Evolutionary conservation across 1,140 invertebrate species (phyloP).

Genomic region (Drosophila azteca): DNA sequence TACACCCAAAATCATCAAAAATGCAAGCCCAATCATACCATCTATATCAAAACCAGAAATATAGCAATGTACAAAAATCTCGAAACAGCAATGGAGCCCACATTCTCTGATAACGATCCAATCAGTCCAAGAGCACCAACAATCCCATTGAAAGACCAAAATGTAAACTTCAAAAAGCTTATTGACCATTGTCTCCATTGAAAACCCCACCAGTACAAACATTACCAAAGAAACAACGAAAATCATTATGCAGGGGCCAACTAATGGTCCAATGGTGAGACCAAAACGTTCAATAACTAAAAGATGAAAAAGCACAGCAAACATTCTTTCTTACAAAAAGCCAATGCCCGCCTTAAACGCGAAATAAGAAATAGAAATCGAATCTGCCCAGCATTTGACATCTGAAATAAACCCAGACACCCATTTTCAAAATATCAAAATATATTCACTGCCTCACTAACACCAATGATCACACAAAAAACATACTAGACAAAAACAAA

Average conservation of each 20-base stretch:
- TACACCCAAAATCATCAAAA: too few species aligned
- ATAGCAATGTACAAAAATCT: too few species aligned
- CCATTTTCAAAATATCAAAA: slow-evolving; percentile 29
- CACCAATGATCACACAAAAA: slow-evolving; percentile 16
- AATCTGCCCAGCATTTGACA: slow-evolving; percentile 26
- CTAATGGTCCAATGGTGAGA: slow-evolving; percentile 22
- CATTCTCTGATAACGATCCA: too few species aligned
- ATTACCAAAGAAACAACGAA: slow-evolving; percentile 11
- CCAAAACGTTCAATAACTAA: slow-evolving; percentile 20
- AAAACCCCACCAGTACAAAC: slow-evolving; percentile 17
- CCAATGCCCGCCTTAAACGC: slow-evolving; percentile 20
- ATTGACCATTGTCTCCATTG: slow-evolving; percentile 4
- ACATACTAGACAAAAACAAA: slow-evolving; percentile 15
- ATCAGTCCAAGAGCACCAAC: too few species aligned
- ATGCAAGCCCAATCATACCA: too few species aligned
- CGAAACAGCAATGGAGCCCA: too few species aligned
- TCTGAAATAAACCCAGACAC: slow-evolving; percentile 22
- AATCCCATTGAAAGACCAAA: slow-evolving; percentile 11
- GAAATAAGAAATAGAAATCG: slow-evolving; percentile 28
- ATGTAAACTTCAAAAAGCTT: slow-evolving; percentile 16
- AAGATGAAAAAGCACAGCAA: slow-evolving; percentile 25
- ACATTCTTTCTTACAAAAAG: slow-evolving; percentile 33
- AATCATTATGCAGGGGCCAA: slow-evolving; percentile 11
- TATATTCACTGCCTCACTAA: slow-evolving; percentile 24
- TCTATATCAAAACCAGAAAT: too few species aligned